phyloP scores from a whole-genome alignment of 2,797 vertebrate species.

The Coregonus suidteri region DNA sequence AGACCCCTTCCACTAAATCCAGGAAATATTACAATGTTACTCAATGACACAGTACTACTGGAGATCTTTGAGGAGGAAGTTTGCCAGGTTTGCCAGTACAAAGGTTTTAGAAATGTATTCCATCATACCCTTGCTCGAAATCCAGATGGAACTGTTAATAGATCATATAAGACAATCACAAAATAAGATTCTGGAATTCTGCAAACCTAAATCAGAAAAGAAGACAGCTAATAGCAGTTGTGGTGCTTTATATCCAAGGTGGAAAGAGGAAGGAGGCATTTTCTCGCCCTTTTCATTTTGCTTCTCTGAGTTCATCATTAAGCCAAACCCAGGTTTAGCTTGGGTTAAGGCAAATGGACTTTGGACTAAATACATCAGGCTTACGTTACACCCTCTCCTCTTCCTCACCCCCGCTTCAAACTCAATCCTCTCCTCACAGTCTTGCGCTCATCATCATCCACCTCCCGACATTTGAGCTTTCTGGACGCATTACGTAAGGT shows the following conservation, averaged over 20 bases:
- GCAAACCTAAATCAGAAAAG: too few relatives aligned
- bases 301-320: conserved; percentile 7
- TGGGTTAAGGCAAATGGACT: conserved; percentile 30
- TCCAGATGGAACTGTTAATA: too few relatives aligned
- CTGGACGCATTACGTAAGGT: not conserved
- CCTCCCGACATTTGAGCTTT: not conserved
- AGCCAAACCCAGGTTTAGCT: conserved; percentile 24
- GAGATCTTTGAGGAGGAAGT: not conserved
- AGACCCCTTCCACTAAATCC: not conserved
- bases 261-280: not conserved
- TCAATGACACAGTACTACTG: not conserved
- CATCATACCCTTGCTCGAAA: too few relatives aligned
- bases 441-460: not conserved
- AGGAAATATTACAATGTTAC: not conserved
- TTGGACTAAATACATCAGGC: conserved; percentile 59
- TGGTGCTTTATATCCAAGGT: not conserved
- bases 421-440: not conserved
- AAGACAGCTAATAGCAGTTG: too few relatives aligned
- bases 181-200: too few relatives aligned
- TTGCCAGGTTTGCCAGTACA: not conserved
- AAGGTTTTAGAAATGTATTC: not conserved
- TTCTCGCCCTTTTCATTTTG: conserved; percentile 3
- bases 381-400: conserved; percentile 31
- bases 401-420: not conserved
- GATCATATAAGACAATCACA: too few relatives aligned